Percentiles rank a stretch among this genome's conserved stretches.
Evolutionary conservation across 2,797 vertebrate genomes (phyloP).

Genomic region (Pipistrellus pygmaeus): DNA sequence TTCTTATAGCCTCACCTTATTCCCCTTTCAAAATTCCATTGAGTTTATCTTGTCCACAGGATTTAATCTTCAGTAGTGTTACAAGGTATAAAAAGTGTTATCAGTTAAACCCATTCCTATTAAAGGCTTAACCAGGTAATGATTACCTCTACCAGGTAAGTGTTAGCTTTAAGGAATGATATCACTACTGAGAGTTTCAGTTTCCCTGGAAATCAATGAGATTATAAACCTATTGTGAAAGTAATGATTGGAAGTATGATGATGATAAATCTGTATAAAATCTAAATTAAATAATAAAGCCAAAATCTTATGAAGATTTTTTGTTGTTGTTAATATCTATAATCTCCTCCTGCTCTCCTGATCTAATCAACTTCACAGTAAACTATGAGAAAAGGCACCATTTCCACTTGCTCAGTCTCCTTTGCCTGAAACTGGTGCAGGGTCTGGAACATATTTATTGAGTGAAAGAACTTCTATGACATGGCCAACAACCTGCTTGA

Average conservation of each 20-base stretch:
- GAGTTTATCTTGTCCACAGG: background rate
- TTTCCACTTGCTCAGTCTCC: background rate
- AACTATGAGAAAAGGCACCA: background rate
- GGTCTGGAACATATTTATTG: background rate
- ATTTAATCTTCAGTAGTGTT: background rate
- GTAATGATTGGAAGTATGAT: background rate
- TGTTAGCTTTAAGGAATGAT: constrained; percentile 11
- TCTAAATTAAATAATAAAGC: background rate
- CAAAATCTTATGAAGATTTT: background rate
- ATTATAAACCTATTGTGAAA: background rate
- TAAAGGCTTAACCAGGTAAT: background rate
- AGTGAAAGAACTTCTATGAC: background rate
- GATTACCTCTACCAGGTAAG: background rate
- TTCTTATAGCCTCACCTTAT: background rate
- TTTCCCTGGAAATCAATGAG: background rate
- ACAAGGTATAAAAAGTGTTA: background rate
- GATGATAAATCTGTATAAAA: background rate
- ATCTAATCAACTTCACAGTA: background rate
- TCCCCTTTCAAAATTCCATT: background rate
- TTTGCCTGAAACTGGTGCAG: background rate
- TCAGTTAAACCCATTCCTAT: background rate
- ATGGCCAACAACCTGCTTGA: background rate
- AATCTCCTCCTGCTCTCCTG: background rate
- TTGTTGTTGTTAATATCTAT: background rate
- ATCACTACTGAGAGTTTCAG: background rate